Base-by-base conservation (phyloP, 2,888 invertebrate genomes). In the Acanthacorydalis orientalis region DNA sequence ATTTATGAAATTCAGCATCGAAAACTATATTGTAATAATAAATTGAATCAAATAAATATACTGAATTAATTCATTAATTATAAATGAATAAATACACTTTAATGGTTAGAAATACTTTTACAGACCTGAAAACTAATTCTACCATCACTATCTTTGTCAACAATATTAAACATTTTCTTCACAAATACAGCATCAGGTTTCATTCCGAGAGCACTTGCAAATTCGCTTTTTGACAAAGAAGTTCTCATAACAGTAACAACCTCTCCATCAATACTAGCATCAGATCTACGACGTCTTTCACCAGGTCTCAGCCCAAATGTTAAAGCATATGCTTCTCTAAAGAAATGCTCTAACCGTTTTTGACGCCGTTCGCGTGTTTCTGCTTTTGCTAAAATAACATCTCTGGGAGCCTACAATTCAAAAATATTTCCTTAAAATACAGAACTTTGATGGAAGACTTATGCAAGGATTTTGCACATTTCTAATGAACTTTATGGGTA, bases 161-260 rank as follows among this genome's bases (percentile, higher is more conserved):
- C 92, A 57, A 93, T 92, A 57, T 93, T 92, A 62, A 96, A 96
- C 95, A 96, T 95, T 67, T 92, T 89, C 58, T 88, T 82, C 0
- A 96, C 93, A 61, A 96, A 96, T 47, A 95, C 83, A 16, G 92
- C 93, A 57, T 92, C 89, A 0, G 88, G 73, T 61, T 86, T 86
- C 96, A 96, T 96, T 37, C 95, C 96, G 4, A 96, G 69, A 0
- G 95, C 95, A 46, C 87, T 88, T 0, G 95, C 95, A 59, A 96
- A 93, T 65, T 96, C 95, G 44, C 84, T 76, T 60, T 88, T 89
- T 0, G 91, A 90, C 49, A 93, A 64, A 0, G 90, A 90, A 0
- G 92, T 93, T 45, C 91, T 70, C 92, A 92, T 93, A 0, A 91
- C 90, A 51, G 90, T 90, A 45, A 91, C 85, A 49, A 86, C 84